Evolutionary conservation across 2,888 invertebrate genomes (phyloP), one percentile per base, ranked within the genome.

Genomic region (Anodontia alba): DNA sequence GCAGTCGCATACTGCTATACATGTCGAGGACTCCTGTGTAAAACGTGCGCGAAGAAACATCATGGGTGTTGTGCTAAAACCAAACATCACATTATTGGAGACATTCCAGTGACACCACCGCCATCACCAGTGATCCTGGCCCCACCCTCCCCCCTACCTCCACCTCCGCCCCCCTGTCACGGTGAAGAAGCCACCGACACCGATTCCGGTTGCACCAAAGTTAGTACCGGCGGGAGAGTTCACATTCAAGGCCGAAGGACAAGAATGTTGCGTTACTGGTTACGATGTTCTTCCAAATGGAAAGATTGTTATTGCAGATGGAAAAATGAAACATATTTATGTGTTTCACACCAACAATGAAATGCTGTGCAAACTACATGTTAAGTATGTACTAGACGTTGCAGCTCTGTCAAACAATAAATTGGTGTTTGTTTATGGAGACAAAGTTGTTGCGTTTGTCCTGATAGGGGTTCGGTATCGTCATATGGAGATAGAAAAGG

Each of bases 401-500:
- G 62, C 62, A 8, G 62, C 62, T 3, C 62, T 62, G 3, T 33
- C 33, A 1, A 33, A 62, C 20, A 31, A 33, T 17, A 62, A 62
- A 62, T 33, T 62, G 62, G 62, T 23, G 1, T 62, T 62, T 62
- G 62, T 62, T 33, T 62, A 62, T 23, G 62, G 33, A 31, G 33
- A 62, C 10, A 62, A 62, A 17, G 10, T 5, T 31, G 33, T 62
- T 2, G 62, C 20, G 20, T 62, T 33, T 33, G 33, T 62, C 17
- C 20, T 33, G 5, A 33, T 62, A 10, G 62, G 62, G 1, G 33
- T 33, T 17, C 10, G 62, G 29, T 62, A 62, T 62, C 62, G 62
- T 5, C 62, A 62, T 20, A 62, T 62, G 62, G 62, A 62, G 20
- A 33, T 62, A 10, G 62, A 62, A 62, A 62, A 33, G 33, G 62